Evolutionary conservation across 2,797 vertebrate species (phyloP).

Genomic region (Squalus acanthias): DNA sequence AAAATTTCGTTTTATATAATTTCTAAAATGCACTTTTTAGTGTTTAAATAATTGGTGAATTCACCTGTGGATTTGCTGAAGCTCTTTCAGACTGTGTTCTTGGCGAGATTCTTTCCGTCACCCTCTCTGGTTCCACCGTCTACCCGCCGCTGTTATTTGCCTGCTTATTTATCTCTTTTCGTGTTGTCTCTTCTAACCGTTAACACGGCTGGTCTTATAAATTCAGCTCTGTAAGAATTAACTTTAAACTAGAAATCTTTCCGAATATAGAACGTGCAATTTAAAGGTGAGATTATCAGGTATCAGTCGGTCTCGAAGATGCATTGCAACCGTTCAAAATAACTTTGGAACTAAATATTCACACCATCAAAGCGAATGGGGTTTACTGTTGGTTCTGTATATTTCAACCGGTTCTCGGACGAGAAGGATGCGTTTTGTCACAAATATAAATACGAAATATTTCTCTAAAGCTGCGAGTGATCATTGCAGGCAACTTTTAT

Average conservation of each 20-base stretch:
- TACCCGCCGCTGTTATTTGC: not conserved
- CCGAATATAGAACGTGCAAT: not conserved
- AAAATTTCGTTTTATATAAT: not conserved
- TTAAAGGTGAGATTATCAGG: not conserved
- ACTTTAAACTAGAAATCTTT: not conserved
- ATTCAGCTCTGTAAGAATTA: not conserved
- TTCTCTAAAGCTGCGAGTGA: not conserved
- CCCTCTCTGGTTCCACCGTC: not conserved
- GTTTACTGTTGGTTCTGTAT: not conserved
- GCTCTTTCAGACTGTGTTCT: not conserved
- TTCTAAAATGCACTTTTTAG: not conserved
- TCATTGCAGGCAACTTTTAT: not conserved
- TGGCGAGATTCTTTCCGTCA: not conserved
- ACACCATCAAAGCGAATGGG: not conserved
- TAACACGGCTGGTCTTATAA: not conserved
- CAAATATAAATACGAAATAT: not conserved
- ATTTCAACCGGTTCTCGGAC: not conserved
- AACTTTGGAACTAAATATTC: not conserved
- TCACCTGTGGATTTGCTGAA: not conserved
- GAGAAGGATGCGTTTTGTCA: not conserved
- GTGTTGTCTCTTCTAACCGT: not conserved
- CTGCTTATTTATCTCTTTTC: not conserved
- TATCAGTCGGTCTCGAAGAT: not conserved
- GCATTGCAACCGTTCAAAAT: not conserved
- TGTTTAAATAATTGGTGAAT: not conserved